Evolutionary conservation across 64 coral and sea anemone species (phyloP).

Genomic region (Stichodactyla helianthus): DNA sequence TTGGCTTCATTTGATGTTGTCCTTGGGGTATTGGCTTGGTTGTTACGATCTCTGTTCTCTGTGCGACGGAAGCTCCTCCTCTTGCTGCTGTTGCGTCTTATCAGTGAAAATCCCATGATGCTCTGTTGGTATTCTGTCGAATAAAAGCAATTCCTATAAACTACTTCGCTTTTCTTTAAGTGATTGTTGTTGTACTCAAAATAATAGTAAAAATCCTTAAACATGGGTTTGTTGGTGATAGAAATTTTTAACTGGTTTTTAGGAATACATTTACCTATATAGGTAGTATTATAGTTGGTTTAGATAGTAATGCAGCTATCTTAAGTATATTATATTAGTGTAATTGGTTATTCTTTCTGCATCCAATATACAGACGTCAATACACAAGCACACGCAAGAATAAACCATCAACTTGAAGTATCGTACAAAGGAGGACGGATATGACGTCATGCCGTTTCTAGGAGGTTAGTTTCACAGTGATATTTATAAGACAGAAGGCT

Average conservation of each 20-base stretch:
- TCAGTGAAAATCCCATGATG: slow-evolving; percentile 70
- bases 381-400: background rate
- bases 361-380: background rate
- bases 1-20: slow-evolving; percentile 41
- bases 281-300: too few species aligned
- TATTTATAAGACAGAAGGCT: too few species aligned
- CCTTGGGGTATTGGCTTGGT: slow-evolving; percentile 20
- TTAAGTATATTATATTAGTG: background rate
- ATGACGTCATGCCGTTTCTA: background rate
- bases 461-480: background rate
- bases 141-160: background rate
- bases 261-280: too few species aligned
- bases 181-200: background rate
- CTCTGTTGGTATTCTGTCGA: background rate
- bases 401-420: background rate
- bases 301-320: background rate
- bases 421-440: background rate
- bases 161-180: background rate
- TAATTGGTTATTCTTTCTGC: background rate
- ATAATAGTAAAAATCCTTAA: too few species aligned
- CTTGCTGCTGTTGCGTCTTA: slow-evolving; percentile 82
- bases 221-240: too few species aligned
- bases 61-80: slow-evolving; percentile 67
- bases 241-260: background rate
- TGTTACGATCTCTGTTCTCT: slow-evolving; percentile 58